A percentile compares a stretch with the other conserved stretches of the same genome.
These are phyloP conservation scores for Macquaria australasica DNA, from an alignment of 2,113 vertebrate genomes.

Conservation along the genomic window DNA sequence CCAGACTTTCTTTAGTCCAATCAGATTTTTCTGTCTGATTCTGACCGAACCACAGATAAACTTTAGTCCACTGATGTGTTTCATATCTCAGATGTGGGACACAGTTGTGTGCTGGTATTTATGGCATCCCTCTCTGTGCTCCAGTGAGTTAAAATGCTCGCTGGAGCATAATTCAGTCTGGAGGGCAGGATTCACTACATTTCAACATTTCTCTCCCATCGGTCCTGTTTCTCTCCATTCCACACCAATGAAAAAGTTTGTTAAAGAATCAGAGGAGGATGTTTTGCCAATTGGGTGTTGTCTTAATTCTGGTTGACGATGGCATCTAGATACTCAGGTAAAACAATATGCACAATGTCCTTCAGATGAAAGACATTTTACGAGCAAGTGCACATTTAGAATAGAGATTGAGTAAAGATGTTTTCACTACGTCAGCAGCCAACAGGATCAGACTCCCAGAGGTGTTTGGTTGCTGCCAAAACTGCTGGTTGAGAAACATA, in stretches of 20 bases:
- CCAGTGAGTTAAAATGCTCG: background rate
- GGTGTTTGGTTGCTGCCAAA: conserved; percentile 23
- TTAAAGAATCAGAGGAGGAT: background rate
- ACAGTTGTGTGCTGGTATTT: conserved; percentile 11
- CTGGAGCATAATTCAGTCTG: background rate
- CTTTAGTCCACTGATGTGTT: background rate
- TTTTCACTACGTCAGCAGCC: background rate
- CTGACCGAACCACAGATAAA: background rate
- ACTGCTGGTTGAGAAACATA: conserved; percentile 24
- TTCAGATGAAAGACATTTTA: background rate
- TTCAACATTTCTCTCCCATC: background rate
- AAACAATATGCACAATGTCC: background rate
- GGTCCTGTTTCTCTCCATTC: conserved; percentile 38
- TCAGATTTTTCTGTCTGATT: background rate
- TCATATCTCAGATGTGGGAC: background rate
- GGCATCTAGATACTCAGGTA: conserved; percentile 9
- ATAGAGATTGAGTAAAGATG: background rate
- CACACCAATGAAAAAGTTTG: conserved; percentile 11
- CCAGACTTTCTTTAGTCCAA: background rate
- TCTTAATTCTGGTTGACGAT: background rate
- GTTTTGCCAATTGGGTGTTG: conserved; percentile 10
- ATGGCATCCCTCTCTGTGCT: background rate
- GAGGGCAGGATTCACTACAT: background rate
- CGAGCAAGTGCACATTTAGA: background rate
- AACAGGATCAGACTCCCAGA: background rate